Evolutionary conservation across 64 coral and sea anemone genomes (phyloP).

Genomic region (Dendrophyllia cribrosa): DNA sequence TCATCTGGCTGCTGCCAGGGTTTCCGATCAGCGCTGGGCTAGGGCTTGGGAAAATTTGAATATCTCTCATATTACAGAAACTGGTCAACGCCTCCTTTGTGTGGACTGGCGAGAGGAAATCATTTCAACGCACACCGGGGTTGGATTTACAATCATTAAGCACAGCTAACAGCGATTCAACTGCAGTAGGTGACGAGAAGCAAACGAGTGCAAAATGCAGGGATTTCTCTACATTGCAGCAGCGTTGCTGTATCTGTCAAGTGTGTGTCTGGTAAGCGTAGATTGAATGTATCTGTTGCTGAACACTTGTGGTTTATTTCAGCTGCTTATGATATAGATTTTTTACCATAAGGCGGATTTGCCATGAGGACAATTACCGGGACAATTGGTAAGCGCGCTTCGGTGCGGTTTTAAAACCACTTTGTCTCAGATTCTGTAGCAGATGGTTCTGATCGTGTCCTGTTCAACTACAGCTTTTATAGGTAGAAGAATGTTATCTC

Average conservation of each 20-base stretch:
- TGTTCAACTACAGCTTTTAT: too few relatives aligned
- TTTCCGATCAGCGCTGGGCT: not conserved
- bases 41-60: too few relatives aligned
- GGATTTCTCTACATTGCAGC: not conserved
- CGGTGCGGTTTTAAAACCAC: not conserved
- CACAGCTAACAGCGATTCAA: not conserved
- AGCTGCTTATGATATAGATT: too few relatives aligned
- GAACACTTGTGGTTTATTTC: too few relatives aligned
- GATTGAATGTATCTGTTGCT: not conserved
- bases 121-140: not conserved
- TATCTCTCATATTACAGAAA: conserved; percentile 31
- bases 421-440: too few relatives aligned
- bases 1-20: not conserved
- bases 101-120: not conserved
- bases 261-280: not conserved
- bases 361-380: not conserved
- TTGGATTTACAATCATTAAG: not conserved
- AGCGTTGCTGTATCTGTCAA: not conserved
- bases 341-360: not conserved
- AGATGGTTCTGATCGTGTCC: too few relatives aligned
- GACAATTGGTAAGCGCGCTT: not conserved
- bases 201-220: not conserved
- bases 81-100: conserved; percentile 14
- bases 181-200: not conserved
- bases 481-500: too few relatives aligned